Base-by-base conservation (phyloP, 2,113 vertebrate genomes). In the Phocoena phocoena region DNA sequence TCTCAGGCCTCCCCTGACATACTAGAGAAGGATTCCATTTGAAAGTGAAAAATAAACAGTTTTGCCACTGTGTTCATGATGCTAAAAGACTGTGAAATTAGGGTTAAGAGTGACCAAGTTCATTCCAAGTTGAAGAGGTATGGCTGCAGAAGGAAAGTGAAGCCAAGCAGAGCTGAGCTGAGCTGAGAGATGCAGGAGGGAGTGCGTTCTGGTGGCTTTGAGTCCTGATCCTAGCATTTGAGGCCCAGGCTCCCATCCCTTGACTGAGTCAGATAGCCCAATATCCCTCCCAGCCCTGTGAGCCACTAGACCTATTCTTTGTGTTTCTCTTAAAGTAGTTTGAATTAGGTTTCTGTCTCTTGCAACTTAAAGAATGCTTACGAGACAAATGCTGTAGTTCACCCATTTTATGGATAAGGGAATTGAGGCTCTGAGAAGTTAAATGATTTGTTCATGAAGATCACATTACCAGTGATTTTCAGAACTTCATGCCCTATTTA, bases 291-390 rank as follows among this genome's bases (percentile, higher is more conserved):
- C 21, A 70, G 33, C 74, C 17, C 47, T 13, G 2, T 83, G 33
- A 73, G 23, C 50, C 63, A 88, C 33, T 21, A 41, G 68, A 63
- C 18, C 31, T 18, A 85, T 55, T 77, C 38, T 63, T 77, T 73
- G 6, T 95, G 33, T 77, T 93, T 71, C n/a, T 60, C 44, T 71
- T 79, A 92, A 96, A 96, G 53, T 83, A 82, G 26, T 65, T 86
- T 28, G 18, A 67, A 94, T 67, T 82, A 4, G 23, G 20, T 74
- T 92, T 82, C 67, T 87, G 2, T 88, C 41, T 87, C 47, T 71
- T 90, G 25, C 6, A 70, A 38, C n/a, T 26, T 90, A 83, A 74
- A 62, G 38, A 71, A 68, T 90, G 28, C 60, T 96, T 86, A 63
- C 18, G 80, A 83, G 55, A 53, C 28, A 77, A 71, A 77, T 68